phyloP scores from a whole-genome alignment of 2,797 vertebrate genomes.

The Danio kyathit region DNA sequence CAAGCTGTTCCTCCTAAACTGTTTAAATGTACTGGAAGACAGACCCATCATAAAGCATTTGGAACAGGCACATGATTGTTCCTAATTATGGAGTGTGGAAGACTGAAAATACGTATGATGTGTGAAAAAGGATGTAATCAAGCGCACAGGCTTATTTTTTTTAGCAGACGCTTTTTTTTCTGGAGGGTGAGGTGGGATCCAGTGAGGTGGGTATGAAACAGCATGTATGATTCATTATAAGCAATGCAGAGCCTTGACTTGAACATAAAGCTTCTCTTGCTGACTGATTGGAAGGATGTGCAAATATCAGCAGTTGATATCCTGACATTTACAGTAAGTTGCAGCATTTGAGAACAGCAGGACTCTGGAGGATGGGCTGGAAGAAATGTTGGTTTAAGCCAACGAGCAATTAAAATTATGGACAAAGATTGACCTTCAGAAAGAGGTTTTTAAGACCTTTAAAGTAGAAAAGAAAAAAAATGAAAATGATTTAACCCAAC shows the following conservation, averaged over 20 bases:
- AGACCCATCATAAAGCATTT: conserved; percentile 6
- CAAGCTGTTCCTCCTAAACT: background rate
- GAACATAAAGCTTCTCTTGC: conserved; percentile 27
- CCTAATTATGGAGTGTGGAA: conserved; percentile 24
- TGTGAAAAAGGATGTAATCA: conserved; percentile 40
- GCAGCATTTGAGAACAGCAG: conserved; percentile 33
- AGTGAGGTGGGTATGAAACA: conserved; percentile 3
- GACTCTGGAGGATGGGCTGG: conserved; percentile 31
- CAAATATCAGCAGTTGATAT: conserved; percentile 54
- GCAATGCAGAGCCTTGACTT: conserved; percentile 8
- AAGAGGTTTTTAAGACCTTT: conserved; percentile 18
- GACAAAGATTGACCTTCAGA: conserved; percentile 28
- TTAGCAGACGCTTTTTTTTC: conserved; percentile 17
- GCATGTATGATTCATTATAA: conserved; percentile 28
- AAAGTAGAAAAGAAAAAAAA: background rate
- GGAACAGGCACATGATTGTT: background rate
- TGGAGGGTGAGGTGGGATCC: conserved; percentile 11
- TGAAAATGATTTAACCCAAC: background rate
- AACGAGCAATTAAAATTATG: conserved; percentile 52
- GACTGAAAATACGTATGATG: conserved; percentile 39
- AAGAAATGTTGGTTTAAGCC: conserved; percentile 51
- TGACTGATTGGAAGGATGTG: conserved; percentile 54
- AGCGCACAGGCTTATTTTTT: conserved; percentile 26
- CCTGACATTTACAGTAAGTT: conserved; percentile 45
- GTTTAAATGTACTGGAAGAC: background rate